Evolutionary conservation across 2,888 invertebrate genomes (phyloP), one percentile per base, ranked within the genome.

Genomic region (Osedax frankpressi): DNA sequence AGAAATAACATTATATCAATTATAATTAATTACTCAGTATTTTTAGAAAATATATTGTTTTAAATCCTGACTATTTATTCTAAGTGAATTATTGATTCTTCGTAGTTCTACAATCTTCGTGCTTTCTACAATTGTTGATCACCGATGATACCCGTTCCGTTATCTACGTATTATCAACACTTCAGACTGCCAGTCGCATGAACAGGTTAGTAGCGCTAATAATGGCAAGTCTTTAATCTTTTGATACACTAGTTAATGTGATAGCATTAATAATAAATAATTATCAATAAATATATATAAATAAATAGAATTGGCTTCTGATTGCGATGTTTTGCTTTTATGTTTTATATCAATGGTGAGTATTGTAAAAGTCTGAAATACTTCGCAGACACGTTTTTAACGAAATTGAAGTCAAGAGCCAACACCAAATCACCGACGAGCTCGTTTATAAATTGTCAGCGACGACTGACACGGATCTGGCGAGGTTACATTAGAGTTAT

Each of bases 101-200:
- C 75, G 25, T 77, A 83, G 83, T 81, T 2, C 74, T 84, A 28
- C 76, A 80, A 70, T 82, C 81, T 6, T 80, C 80, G 11, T 82
- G 82, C 81, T 77, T 84, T 59, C 80, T 83, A 19, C 83, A 84
- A 77, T 77, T 84, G 76, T 75, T 84, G 75, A 81, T 84, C 67
- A 79, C 82, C 26, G 84, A 84, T 75, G 82, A 82, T 75, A 75
- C 78, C 2, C 79, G 79, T 2, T 80, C 81, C 0, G 78, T 79
- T 2, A 74, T 78, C 2, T 73, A 76, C 24, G 76, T 80, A 19
- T 80, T 77, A 74, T 60, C 28, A 28, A 59, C 75, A 59, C n/a
- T 78, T 14, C 78, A 78, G 67, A 74, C 69, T 14, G 62, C 75
- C 29, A 74, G 75, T 73, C 60, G 78, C 25, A 70, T 76, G 59